Base-by-base conservation (phyloP, 2,888 invertebrate genomes). In the Portevinia maculata region DNA sequence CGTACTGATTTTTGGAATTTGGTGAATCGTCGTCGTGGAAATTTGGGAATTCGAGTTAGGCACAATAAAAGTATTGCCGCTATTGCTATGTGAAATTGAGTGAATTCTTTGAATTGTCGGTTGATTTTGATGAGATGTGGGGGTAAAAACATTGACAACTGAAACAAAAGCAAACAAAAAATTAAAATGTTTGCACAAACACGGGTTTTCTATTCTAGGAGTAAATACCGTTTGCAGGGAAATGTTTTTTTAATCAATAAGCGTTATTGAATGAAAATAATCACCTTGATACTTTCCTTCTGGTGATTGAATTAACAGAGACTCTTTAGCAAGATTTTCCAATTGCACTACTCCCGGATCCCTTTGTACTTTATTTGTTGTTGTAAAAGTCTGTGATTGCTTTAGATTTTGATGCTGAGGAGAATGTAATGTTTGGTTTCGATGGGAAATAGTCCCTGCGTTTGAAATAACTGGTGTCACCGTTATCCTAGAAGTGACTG, bases 201-300 rank as follows among this genome's bases (percentile, higher is more conserved):
- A 34, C 11, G 3, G n/a, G 4, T 34, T 11, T 6, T 34, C 9
- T 34, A 34, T 34, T 4, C 28, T 1, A 7, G 7, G 28, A 6
- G 6, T 1, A 7, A 28, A 28, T n/a, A n/a, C n/a, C 8, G 32
- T 32, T 9, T 1, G 0, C 2, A 32, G 2, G 7, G 8, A 32
- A 32, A 8, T 32, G 32, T 7, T 32, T 32, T 32, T 32, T 32
- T 32, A 7, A 8, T 7, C 9, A 7, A 28, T 32, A 2, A 2
- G 2, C 8, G 8, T 32, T 9, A 9, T 28, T 15, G 8, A 59
- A 24, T 24, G 5, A 19, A 8, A 24, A 15, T 17, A 67, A 81
- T 84, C 85, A 90, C 90, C 88, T 86, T 90, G 90, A 84, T 87
- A 88, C 78, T 88, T 87, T 17, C 90, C 90, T 15, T 87, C 87